A percentile compares a stretch with the other conserved stretches of the same genome.
phyloP scores from a whole-genome alignment of 1,140 invertebrate genomes.

The Drosophila baimaii region DNA sequence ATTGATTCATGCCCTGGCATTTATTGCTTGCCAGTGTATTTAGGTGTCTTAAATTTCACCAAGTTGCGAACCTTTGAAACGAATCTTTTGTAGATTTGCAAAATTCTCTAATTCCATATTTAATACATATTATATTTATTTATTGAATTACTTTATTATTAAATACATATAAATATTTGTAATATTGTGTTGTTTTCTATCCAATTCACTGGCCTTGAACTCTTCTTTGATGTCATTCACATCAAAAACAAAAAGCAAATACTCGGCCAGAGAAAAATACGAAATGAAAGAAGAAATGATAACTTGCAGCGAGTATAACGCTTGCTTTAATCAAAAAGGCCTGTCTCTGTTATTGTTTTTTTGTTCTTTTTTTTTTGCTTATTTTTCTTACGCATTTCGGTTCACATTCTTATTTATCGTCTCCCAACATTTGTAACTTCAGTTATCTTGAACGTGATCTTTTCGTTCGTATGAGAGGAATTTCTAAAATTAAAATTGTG shows the following conservation, averaged over 20 bases:
- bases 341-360: slow-evolving; percentile 2
- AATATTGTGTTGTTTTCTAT: slow-evolving; percentile 18
- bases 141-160: background rate
- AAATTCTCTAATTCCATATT: background rate
- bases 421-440: slow-evolving; percentile 16
- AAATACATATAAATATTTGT: background rate
- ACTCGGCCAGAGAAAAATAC: slow-evolving; percentile 12
- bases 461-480: slow-evolving; percentile 3
- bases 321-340: slow-evolving; percentile 24
- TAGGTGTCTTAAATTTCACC: slow-evolving; percentile 15
- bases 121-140: background rate
- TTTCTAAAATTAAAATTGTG: background rate
- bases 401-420: slow-evolving; percentile 18
- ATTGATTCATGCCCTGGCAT: slow-evolving; percentile 10
- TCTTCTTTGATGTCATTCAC: slow-evolving; percentile 27
- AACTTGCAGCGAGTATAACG: slow-evolving; percentile 21
- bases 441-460: slow-evolving; percentile 22
- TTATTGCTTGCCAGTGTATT: slow-evolving; percentile 14
- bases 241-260: slow-evolving; percentile 11
- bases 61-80: slow-evolving; percentile 3
- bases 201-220: slow-evolving; percentile 34
- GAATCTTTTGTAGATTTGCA: background rate
- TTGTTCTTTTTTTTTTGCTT: background rate
- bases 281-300: slow-evolving; percentile 32
- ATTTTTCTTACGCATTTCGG: background rate